Percentiles rank a stretch among this genome's conserved stretches.
phyloP scores from a whole-genome alignment of 1,140 invertebrate species.

The Phenacoccus solenopsis region DNA sequence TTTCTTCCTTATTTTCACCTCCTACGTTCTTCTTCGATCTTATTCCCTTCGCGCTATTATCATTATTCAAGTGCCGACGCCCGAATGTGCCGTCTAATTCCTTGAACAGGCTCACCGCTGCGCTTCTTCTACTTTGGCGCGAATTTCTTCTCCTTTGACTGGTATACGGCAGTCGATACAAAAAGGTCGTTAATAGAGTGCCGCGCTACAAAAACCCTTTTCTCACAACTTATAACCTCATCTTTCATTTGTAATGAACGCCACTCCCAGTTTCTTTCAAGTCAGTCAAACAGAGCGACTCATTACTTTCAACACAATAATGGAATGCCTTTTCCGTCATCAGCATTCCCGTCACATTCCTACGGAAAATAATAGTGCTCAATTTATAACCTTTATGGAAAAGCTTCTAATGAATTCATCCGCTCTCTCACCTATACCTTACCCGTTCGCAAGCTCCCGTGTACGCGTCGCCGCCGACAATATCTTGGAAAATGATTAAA shows the following conservation, averaged over 20 bases:
- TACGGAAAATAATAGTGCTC: constrained; percentile 17
- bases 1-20: not conserved
- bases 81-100: no score
- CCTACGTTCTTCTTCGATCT: not conserved
- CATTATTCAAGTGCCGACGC: no score
- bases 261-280: constrained; percentile 17
- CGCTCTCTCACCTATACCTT: not conserved
- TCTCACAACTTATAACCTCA: constrained; percentile 13
- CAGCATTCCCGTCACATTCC: constrained; percentile 16
- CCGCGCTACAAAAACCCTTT: not conserved
- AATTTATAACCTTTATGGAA: constrained; percentile 18
- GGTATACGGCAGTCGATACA: constrained; percentile 7
- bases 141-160: not conserved
- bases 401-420: constrained; percentile 12
- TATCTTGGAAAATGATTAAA: constrained; percentile 9
- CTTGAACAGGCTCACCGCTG: no score
- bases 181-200: constrained; percentile 16
- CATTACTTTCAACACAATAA: constrained; percentile 18
- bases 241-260: constrained; percentile 18
- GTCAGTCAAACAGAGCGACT: constrained; percentile 17
- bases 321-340: constrained; percentile 17
- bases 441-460: not conserved
- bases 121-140: not conserved
- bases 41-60: no score
- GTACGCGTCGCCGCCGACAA: not conserved